Evolutionary conservation across 2,888 invertebrate genomes (phyloP).

Genomic region (Nomada goodeniana): DNA sequence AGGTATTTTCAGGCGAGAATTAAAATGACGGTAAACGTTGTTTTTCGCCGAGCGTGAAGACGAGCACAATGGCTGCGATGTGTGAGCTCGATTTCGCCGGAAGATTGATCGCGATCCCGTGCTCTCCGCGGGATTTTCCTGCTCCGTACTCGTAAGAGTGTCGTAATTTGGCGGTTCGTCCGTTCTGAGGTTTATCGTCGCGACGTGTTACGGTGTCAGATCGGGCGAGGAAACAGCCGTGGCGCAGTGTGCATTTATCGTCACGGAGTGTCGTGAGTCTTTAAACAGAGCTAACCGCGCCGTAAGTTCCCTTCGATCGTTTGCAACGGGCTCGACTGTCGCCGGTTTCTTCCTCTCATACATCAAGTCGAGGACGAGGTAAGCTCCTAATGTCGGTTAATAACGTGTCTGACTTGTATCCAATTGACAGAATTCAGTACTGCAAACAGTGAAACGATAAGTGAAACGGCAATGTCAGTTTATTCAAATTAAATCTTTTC

Average conservation of each 20-base stretch:
- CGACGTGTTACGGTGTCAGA: constrained; percentile 21
- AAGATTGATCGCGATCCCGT: constrained; percentile 37
- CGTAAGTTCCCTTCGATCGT: constrained; percentile 1
- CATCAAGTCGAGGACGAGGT: not conserved
- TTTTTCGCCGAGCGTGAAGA: not conserved
- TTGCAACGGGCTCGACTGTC: not conserved
- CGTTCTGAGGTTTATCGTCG: constrained; percentile 29
- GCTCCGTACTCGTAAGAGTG: not conserved
- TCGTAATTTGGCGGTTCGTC: constrained; percentile 36
- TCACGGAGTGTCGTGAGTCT: not conserved
- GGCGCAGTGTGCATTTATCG: constrained; percentile 14
- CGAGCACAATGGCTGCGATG: constrained; percentile 22
- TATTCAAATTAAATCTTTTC: too few species aligned
- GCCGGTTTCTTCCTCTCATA: constrained; percentile 2
- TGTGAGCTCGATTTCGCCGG: constrained; percentile 34
- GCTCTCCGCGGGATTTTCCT: constrained; percentile 10
- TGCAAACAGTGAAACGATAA: too few species aligned
- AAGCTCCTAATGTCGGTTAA: not conserved
- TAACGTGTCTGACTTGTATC: too few species aligned
- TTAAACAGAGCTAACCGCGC: constrained; percentile 18
- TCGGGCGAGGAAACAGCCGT: not conserved
- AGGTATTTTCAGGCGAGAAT: constrained; percentile 44
- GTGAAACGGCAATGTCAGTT: too few species aligned
- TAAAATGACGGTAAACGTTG: constrained; percentile 30
- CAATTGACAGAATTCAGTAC: too few species aligned